Conservation (phyloP, 1,140 invertebrate species). For the Asbolus verrucosus region DNA sequence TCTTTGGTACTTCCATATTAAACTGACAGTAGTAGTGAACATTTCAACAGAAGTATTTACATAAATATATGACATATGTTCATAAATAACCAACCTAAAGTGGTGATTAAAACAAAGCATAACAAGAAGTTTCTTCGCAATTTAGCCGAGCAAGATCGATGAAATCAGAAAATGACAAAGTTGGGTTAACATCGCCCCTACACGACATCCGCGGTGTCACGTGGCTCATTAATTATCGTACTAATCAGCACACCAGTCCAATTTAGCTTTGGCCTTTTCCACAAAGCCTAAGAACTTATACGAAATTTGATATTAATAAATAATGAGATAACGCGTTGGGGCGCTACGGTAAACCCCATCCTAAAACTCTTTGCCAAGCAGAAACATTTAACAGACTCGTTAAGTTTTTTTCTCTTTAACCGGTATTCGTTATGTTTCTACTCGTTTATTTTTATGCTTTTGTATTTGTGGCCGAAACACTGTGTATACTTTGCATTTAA, state of each 20-base stretch:
- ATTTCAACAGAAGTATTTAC: too few relatives aligned
- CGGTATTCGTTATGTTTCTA: slow-evolving; percentile 20
- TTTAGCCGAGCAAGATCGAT: slow-evolving; percentile 9
- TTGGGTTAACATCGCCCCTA: slow-evolving; percentile 37
- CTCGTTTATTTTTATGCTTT: slow-evolving; percentile 34
- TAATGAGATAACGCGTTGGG: slow-evolving; percentile 40
- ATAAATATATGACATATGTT: too few relatives aligned
- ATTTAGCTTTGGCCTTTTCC: slow-evolving; percentile 49
- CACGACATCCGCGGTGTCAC: slow-evolving; percentile 47
- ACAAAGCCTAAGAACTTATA: slow-evolving; percentile 24
- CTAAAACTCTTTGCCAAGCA: not conserved
- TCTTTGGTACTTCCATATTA: too few relatives aligned
- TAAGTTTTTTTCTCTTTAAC: slow-evolving; percentile 7
- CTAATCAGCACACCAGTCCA: slow-evolving; percentile 55
- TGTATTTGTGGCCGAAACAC: slow-evolving; percentile 37
- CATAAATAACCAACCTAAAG: too few relatives aligned
- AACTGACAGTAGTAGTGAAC: too few relatives aligned
- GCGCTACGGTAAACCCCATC: slow-evolving; percentile 3
- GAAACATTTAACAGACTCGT: too few relatives aligned
- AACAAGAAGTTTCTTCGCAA: not conserved
- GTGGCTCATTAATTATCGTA: slow-evolving; percentile 58
- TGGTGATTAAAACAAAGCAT: too few relatives aligned
- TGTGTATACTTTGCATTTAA: slow-evolving; percentile 50
- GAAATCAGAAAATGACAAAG: slow-evolving; percentile 38
- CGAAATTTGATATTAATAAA: slow-evolving; percentile 45